These are phyloP conservation scores for Leucophora obtusa DNA, from an alignment of 2,888 invertebrate species.

Conservation along the genomic window DNA sequence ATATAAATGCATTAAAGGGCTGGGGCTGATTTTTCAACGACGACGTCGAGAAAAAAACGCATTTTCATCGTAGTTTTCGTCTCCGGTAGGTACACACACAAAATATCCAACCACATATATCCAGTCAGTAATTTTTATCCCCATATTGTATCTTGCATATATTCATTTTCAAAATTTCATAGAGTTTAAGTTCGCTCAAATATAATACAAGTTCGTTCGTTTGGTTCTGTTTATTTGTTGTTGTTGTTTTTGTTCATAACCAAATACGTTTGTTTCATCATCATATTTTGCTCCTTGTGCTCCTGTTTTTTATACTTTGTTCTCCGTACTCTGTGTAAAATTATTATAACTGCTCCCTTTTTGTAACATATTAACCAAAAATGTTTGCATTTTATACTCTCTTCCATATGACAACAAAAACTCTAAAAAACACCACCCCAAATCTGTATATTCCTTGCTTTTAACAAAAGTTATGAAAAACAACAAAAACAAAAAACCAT, in stretches of 20 bases:
- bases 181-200: constrained; percentile 32
- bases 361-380: not conserved
- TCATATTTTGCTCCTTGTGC: constrained; percentile 50
- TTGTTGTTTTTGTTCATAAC: not conserved
- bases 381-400: constrained; percentile 30
- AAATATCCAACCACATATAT: constrained; percentile 68
- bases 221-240: constrained; percentile 5
- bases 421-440: constrained; percentile 20
- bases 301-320: constrained; percentile 37
- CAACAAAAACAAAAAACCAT: not conserved
- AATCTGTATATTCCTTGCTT: not conserved
- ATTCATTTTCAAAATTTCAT: constrained; percentile 55
- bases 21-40: constrained; percentile 71
- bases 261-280: not conserved
- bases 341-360: constrained; percentile 41
- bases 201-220: constrained; percentile 41
- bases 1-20: constrained; percentile 73
- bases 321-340: constrained; percentile 45
- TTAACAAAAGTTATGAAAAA: not conserved
- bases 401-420: constrained; percentile 14
- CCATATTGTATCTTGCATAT: constrained; percentile 53
- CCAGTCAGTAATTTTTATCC: constrained; percentile 59
- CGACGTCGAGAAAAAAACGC: constrained; percentile 65
- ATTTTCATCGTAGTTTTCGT: constrained; percentile 72
- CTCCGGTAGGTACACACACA: constrained; percentile 79